phyloP scores from a whole-genome alignment of 2,797 vertebrate genomes.

The Tiaroga cobitis region DNA sequence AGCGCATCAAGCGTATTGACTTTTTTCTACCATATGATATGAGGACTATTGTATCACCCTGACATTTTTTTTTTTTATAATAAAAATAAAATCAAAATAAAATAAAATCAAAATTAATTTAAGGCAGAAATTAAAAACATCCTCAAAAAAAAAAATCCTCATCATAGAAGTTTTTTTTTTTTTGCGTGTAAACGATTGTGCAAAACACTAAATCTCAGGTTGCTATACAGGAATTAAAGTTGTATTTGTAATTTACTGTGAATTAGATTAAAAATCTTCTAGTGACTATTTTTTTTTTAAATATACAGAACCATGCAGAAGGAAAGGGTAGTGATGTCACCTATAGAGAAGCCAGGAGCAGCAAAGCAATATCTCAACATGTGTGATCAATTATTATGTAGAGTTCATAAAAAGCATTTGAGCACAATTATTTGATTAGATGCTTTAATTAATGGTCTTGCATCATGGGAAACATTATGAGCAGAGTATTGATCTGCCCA shows the following conservation, averaged over 20 bases:
- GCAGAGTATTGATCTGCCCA: constrained; percentile 40
- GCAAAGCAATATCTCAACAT: constrained; percentile 38
- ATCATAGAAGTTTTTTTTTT: too few relatives aligned
- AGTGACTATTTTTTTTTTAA: background rate
- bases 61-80: too few relatives aligned
- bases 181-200: background rate
- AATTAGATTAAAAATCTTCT: background rate
- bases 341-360: constrained; percentile 23
- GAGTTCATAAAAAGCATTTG: constrained; percentile 38
- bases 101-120: too few relatives aligned
- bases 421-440: constrained; percentile 53
- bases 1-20: too few relatives aligned
- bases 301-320: constrained; percentile 24
- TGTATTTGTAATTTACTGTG: background rate
- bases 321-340: constrained; percentile 42
- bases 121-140: too few relatives aligned
- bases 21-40: too few relatives aligned
- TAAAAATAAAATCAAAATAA: too few relatives aligned
- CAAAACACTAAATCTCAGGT: background rate
- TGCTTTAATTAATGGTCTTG: constrained; percentile 45
- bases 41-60: too few relatives aligned
- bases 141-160: background rate
- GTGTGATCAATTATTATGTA: constrained; percentile 21
- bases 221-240: background rate
- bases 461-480: constrained; percentile 43